Conservation (phyloP, 2,113 vertebrate genomes). For the Melanerpes aurifrons region DNA sequence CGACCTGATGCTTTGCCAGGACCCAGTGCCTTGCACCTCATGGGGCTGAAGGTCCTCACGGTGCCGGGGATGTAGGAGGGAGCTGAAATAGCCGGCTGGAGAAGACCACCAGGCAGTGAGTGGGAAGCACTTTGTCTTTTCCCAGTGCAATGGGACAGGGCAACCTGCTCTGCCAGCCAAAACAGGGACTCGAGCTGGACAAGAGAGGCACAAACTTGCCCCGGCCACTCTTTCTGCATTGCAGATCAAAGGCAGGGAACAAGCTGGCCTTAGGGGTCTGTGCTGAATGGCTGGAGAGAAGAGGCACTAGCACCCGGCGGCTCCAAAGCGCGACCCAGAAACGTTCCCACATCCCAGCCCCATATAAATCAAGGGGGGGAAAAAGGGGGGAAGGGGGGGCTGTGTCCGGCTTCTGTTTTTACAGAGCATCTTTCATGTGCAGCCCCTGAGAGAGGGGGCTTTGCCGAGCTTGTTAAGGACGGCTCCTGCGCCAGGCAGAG, state of each 20-base stretch:
- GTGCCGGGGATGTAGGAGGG: background rate
- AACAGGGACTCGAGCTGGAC: background rate
- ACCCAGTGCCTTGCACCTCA: background rate
- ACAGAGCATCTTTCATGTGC: conserved; percentile 67
- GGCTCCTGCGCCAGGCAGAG: conserved; percentile 64
- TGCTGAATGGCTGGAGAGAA: conserved; percentile 32
- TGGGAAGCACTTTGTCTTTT: background rate
- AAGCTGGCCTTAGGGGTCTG: conserved; percentile 49
- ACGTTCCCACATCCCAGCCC: conserved; percentile 67
- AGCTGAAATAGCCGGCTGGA: background rate
- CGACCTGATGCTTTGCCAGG: background rate
- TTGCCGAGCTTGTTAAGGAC: conserved; percentile 67
- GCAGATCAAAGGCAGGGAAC: conserved; percentile 62
- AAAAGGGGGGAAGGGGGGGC: background rate
- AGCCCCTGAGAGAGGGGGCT: conserved; percentile 62
- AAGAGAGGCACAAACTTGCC: background rate
- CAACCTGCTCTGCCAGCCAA: background rate
- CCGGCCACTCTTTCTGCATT: conserved; percentile 43
- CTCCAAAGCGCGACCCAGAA: conserved; percentile 49
- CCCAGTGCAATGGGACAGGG: fast-evolving
- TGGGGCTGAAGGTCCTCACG: background rate
- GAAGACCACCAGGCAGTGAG: background rate
- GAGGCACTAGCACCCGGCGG: conserved; percentile 16
- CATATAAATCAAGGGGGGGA: conserved; percentile 62
- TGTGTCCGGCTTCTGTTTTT: conserved; percentile 54